A percentile compares a stretch with the other conserved stretches of the same genome.
Evolutionary conservation across 92 coral and sea anemone species (phyloP).

Genomic region (Montipora capitata): DNA sequence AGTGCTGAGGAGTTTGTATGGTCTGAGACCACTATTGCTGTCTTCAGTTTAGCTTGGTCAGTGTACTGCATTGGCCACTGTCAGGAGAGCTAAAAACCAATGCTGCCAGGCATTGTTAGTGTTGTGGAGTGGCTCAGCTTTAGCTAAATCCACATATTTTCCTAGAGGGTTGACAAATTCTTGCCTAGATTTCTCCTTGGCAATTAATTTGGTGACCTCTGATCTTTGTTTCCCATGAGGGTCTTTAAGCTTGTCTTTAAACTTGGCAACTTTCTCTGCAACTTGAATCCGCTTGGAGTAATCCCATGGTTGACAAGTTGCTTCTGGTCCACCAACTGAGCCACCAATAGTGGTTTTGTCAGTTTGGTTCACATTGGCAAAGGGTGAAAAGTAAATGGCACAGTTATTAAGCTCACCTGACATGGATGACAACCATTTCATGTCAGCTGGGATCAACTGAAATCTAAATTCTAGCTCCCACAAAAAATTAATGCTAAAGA

Average conservation of each 20-base stretch:
- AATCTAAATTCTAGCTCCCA: background rate
- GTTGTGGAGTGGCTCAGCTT: conserved; percentile 75
- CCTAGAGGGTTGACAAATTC: conserved; percentile 67
- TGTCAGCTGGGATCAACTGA: too few relatives aligned
- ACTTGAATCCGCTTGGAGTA: too few relatives aligned
- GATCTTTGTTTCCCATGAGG: conserved; percentile 31
- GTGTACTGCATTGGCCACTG: conserved; percentile 50
- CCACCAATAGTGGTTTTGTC: too few relatives aligned
- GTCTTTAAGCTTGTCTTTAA: conserved; percentile 46
- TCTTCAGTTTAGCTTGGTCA: conserved; percentile 35
- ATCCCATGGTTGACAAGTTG: too few relatives aligned
- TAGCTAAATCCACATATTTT: conserved; percentile 57
- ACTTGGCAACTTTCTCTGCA: conserved; percentile 45
- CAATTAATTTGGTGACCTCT: conserved; percentile 22
- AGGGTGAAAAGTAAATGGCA: too few relatives aligned
- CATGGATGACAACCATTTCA: too few relatives aligned
- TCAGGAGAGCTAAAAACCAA: conserved; percentile 54
- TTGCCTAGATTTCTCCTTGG: conserved; percentile 48
- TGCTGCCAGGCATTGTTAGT: conserved; percentile 80
- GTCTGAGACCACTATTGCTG: conserved; percentile 38
- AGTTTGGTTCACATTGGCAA: too few relatives aligned
- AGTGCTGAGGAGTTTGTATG: conserved; percentile 47
- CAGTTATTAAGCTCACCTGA: too few relatives aligned
- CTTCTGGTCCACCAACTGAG: too few relatives aligned
- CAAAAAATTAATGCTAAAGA: background rate